These are phyloP conservation scores for Protonibea diacanthus DNA, from an alignment of 2,797 vertebrate genomes.

Conservation along the genomic window DNA sequence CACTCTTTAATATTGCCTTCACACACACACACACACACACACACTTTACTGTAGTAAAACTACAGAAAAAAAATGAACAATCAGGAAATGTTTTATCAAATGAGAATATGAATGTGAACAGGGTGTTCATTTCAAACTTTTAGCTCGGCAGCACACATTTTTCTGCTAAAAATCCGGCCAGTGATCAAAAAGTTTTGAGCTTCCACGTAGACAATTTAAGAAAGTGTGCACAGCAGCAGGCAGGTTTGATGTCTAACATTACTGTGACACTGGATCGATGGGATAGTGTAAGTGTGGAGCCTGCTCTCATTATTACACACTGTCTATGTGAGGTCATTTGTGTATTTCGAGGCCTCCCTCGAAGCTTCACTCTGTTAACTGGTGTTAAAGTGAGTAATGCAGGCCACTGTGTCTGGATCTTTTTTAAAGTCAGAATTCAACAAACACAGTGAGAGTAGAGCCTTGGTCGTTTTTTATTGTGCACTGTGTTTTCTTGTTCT, in stretches of 20 bases:
- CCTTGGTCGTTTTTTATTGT: not conserved
- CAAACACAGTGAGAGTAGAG: not conserved
- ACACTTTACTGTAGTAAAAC: not conserved
- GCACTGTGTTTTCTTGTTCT: constrained; percentile 21
- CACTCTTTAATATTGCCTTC: not conserved
- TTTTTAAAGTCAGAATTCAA: constrained; percentile 4
- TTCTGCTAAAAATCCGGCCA: not conserved
- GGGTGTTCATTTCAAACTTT: not conserved
- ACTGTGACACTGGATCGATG: constrained; percentile 2
- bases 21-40: not conserved
- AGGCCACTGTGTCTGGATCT: not conserved
- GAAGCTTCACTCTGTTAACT: not conserved
- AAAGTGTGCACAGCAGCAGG: rapidly evolving
- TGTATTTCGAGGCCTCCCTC: not conserved
- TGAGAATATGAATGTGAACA: too few relatives aligned
- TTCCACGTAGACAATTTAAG: not conserved
- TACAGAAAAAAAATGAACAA: not conserved
- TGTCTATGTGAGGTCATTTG: constrained; percentile 7
- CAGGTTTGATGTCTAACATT: not conserved
- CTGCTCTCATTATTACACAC: not conserved
- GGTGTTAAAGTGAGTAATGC: not conserved
- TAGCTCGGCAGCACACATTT: not conserved
- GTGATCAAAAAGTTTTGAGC: not conserved
- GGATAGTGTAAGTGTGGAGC: not conserved
- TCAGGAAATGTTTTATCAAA: not conserved